Conservation (phyloP, 2,888 invertebrate genomes). For the Venusia cambrica region DNA sequence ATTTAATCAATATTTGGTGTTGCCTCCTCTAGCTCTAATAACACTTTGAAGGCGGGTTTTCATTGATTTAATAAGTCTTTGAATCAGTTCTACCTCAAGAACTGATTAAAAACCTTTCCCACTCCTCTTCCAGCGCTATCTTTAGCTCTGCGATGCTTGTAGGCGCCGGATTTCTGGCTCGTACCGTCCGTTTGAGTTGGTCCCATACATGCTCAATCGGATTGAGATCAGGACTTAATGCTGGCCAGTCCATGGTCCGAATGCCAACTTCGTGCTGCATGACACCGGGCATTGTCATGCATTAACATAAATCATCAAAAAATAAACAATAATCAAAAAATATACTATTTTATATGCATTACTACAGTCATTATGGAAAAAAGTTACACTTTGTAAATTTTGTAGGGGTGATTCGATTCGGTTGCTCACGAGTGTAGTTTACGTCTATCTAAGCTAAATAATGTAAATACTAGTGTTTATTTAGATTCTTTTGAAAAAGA, state of each 20-base stretch:
- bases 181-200: slow-evolving; percentile 3
- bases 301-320: slow-evolving; percentile 13
- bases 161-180: slow-evolving; percentile 1
- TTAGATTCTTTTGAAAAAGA: too few relatives aligned
- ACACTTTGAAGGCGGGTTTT: slow-evolving; percentile 1
- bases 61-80: neutral
- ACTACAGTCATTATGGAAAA: too few relatives aligned
- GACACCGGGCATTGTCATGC: slow-evolving; percentile 27
- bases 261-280: slow-evolving; percentile 25
- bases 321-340: too few relatives aligned
- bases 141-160: neutral
- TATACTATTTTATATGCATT: too few relatives aligned
- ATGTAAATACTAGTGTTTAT: too few relatives aligned
- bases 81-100: neutral
- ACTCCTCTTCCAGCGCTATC: slow-evolving; percentile 1
- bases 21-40: slow-evolving; percentile 1
- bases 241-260: slow-evolving; percentile 15
- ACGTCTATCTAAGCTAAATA: too few relatives aligned
- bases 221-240: slow-evolving; percentile 2
- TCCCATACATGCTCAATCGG: slow-evolving; percentile 2
- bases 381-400: slow-evolving; percentile 6
- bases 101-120: slow-evolving; percentile 1
- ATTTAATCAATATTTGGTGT: slow-evolving; percentile 1
- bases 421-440: too few relatives aligned
- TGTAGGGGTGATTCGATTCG: neutral